Evolutionary conservation across 1,140 invertebrate genomes (phyloP).

Genomic region (Tribolium castaneum): DNA sequence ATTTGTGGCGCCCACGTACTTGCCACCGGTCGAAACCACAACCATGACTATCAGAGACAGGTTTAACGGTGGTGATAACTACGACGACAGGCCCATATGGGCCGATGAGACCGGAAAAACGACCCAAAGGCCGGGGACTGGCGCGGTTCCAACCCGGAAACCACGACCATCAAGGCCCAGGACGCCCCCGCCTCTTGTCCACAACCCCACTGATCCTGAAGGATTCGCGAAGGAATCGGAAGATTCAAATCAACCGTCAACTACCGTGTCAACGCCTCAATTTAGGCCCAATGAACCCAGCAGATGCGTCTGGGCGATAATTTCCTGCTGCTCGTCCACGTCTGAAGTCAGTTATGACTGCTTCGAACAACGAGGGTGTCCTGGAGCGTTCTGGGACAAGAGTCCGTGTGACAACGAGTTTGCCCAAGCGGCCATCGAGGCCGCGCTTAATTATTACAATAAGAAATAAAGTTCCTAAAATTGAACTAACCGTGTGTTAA

Average conservation of each 20-base stretch:
- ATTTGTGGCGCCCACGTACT: constrained; percentile 43
- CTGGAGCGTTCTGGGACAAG: constrained; percentile 71
- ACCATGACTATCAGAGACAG: constrained; percentile 37
- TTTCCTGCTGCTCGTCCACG: constrained; percentile 71
- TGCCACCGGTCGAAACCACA: constrained; percentile 39
- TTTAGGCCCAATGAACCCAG: constrained; percentile 47
- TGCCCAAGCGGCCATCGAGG: constrained; percentile 66
- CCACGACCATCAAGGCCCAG: constrained; percentile 47
- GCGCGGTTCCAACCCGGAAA: constrained; percentile 48
- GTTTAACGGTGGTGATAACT: constrained; percentile 43
- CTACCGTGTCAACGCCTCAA: constrained; percentile 14
- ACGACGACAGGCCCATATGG: constrained; percentile 56
- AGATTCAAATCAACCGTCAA: neutral
- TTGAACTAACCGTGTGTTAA: neutral
- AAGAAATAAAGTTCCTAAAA: constrained; percentile 17
- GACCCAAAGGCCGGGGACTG: neutral
- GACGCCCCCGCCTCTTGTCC: constrained; percentile 56
- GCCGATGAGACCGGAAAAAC: constrained; percentile 23
- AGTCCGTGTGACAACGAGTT: constrained; percentile 71
- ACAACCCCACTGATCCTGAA: constrained; percentile 39
- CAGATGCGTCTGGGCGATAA: constrained; percentile 74
- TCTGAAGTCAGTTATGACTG: constrained; percentile 64
- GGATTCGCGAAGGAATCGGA: constrained; percentile 38
- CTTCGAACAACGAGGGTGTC: constrained; percentile 75
- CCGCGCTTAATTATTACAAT: constrained; percentile 59